Base-by-base conservation (phyloP, 2,888 invertebrate species). In the Ecliptopera silaceata region DNA sequence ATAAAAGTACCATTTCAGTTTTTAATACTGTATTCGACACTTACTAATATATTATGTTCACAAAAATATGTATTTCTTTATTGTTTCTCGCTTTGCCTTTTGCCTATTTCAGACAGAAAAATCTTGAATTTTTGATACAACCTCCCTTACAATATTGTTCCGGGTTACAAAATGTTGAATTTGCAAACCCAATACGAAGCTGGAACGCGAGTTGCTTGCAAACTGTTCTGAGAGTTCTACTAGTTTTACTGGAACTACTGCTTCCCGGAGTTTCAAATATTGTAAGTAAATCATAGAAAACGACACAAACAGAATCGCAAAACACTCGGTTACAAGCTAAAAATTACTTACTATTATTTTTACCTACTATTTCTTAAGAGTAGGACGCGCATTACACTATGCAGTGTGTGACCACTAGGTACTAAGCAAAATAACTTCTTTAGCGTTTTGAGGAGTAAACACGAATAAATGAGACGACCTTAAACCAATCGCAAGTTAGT, bases 221-320 rank as follows among this genome's bases (percentile, higher is more conserved):
- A 57, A 57, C 48, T 48, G 52, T 53, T 53, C 48, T 18, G 38
- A 53, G 48, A 48, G 57, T 52, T 51, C 18, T 6, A 47, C 47
- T 51, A 34, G 13, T 34, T 32, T 32, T 32, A 32, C 32, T 32
- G 50, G 36, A 52, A 39, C 32, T 47, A 22, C 13, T 34, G n/a
- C n/a, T n/a, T 26, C 26, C 3, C 26, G 11, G 41, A 46, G 51
- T 54, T 55, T 20, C 26, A 38, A 44, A 36, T 34, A 42, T 43
- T 22, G 36, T 43, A 57, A 49, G 38, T 57, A 52, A 39, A 15
- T 26, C 15, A 22, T 32, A 12, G 42, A 42, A 17, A n/a, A n/a
- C n/a, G n/a, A n/a, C n/a, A n/a, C n/a, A n/a, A n/a, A 26, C 6
- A 5, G 17, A 6, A 17, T 6, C 3, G 36, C 12, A 12, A n/a